These are phyloP conservation scores for Hoplias malabaricus DNA, from an alignment of 2,113 vertebrate species.

Conservation along the genomic window DNA sequence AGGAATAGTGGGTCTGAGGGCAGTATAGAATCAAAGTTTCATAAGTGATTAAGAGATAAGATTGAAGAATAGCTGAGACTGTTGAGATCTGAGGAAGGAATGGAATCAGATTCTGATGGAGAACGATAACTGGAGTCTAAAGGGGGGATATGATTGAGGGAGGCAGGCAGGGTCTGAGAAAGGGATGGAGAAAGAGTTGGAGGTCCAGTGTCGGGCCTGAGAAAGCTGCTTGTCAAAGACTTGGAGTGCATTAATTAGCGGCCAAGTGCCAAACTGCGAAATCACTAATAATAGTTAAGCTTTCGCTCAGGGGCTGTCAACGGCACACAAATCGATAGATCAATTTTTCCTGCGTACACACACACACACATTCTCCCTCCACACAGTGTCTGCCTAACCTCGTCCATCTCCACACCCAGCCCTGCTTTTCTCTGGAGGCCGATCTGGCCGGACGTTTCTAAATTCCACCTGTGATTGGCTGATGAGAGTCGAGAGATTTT, in stretches of 20 bases:
- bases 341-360: constrained; percentile 54
- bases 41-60: too few species aligned
- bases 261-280: constrained; percentile 69
- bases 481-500: constrained; percentile 16
- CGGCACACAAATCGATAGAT: constrained; percentile 67
- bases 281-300: constrained; percentile 74
- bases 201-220: constrained; percentile 22
- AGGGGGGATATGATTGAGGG: not conserved
- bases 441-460: constrained; percentile 16
- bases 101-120: not conserved
- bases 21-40: not conserved
- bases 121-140: too few species aligned
- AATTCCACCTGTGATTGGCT: constrained; percentile 42
- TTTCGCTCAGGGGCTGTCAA: constrained; percentile 58
- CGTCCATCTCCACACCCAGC: not conserved
- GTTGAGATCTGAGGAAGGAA: not conserved
- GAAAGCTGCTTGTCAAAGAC: constrained; percentile 43
- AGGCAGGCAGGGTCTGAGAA: not conserved
- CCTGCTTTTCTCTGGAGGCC: constrained; percentile 11
- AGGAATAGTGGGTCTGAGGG: not conserved
- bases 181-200: not conserved
- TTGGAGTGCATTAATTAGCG: constrained; percentile 71
- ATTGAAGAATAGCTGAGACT: too few species aligned
- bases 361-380: constrained; percentile 1
- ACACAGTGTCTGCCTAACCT: constrained; percentile 8